Base-by-base conservation (phyloP, 2,888 invertebrate species). In the Malthinus flaveolus region DNA sequence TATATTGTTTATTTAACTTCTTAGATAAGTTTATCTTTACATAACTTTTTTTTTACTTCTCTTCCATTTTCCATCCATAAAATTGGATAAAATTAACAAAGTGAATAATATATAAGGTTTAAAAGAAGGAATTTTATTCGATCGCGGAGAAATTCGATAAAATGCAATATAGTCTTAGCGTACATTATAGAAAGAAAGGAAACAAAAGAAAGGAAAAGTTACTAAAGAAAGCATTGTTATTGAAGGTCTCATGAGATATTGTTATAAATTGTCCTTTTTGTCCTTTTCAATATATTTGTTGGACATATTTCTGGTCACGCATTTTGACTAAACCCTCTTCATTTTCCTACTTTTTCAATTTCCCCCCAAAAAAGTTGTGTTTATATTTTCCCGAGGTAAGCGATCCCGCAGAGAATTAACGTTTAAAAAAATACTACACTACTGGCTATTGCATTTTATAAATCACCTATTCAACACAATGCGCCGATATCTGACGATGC, bases 381-480 rank as follows among this genome's bases (percentile, higher is more conserved):
- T 42, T 23, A 23, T 23, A 23, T 23, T 23, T 23, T 23, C 23
- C 23, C 5, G 5, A 23, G 39, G 13, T 42, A 42, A 15, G 39
- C 15, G n/a, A 42, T 15, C 39, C 39, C 9, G 23, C 39, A 42
- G 23, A 23, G 23, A 42, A 42, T 42, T 42, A 15, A 23, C 39
- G 15, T 42, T 42, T 42, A 42, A 15, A 69, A 71, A 71, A 72
- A 72, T 70, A 69, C 67, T 68, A 71, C 70, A 67, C 70, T 66
- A 71, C 70, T 73, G 72, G 68, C 70, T 66, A 71, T 71, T 73
- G 72, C 72, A 66, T 75, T 74, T 73, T 74, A 75, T 74, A 75
- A 74, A 74, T 75, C 74, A 74, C 71, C 68, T 67, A 70, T 73
- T 69, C 71, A 69, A 68, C 71, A 74, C 73, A 74, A 75, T 73